These are phyloP conservation scores for Astyanax mexicanus DNA, from an alignment of 2,797 vertebrate genomes.

Conservation along the genomic window DNA sequence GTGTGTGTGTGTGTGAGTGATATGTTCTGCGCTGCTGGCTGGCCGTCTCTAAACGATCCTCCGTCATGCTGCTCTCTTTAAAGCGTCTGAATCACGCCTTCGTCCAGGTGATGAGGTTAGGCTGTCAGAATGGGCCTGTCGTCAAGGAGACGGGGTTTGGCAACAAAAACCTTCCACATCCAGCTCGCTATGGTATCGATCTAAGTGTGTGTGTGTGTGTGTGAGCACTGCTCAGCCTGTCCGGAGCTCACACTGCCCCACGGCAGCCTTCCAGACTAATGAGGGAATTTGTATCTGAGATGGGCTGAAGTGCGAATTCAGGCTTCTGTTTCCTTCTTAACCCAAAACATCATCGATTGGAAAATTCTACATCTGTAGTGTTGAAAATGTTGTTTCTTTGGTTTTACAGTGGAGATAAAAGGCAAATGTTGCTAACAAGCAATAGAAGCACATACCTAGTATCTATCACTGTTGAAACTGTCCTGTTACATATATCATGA, in stretches of 20 bases:
- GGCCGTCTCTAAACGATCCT: conserved; percentile 37
- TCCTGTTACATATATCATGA: too few species aligned
- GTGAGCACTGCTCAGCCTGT: conserved; percentile 28
- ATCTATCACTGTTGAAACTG: too few species aligned
- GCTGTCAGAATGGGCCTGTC: conserved; percentile 16
- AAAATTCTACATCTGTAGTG: too few species aligned
- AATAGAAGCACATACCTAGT: too few species aligned
- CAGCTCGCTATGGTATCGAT: conserved; percentile 40
- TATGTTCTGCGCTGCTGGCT: conserved; percentile 33
- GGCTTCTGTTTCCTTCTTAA: too few species aligned
- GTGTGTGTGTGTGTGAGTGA: conserved; percentile 25
- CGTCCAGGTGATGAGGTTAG: conserved; percentile 39
- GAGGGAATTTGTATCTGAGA: conserved; percentile 37
- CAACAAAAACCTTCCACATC: conserved; percentile 39
- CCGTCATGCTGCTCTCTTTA: conserved; percentile 25
- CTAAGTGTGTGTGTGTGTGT: conserved; percentile 31
- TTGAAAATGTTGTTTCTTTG: too few species aligned
- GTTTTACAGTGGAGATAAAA: too few species aligned
- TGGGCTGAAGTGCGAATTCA: neutral
- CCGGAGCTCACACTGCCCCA: neutral
- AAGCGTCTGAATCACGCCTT: conserved; percentile 24
- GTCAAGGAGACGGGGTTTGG: conserved; percentile 44
- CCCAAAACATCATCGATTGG: too few species aligned
- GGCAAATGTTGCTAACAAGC: too few species aligned
- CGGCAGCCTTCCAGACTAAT: conserved; percentile 1